phyloP scores from a whole-genome alignment of 1,140 invertebrate genomes.

The Zaprionus camerounensis region DNA sequence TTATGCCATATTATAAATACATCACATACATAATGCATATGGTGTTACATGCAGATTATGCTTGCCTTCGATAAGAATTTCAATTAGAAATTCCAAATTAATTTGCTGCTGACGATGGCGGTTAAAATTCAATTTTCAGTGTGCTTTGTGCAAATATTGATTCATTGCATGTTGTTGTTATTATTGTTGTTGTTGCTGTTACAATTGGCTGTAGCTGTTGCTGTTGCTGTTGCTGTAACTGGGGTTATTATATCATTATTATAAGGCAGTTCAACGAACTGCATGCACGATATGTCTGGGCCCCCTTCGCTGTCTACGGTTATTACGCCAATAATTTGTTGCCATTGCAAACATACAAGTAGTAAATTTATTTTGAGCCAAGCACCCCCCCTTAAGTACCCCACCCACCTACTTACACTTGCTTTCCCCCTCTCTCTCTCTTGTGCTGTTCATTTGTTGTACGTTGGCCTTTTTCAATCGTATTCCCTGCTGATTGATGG shows the following conservation, averaged over 20 bases:
- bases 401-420: neutral
- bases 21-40: neutral
- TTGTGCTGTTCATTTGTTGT: slow-evolving; percentile 8
- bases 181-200: slow-evolving; percentile 3
- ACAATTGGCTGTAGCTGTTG: neutral
- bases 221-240: slow-evolving; percentile 4
- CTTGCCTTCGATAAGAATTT: neutral
- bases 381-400: neutral
- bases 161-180: neutral
- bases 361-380: slow-evolving; percentile 19
- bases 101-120: neutral
- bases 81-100: slow-evolving; percentile 1
- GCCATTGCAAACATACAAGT: slow-evolving; percentile 23
- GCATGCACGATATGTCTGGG: slow-evolving; percentile 38
- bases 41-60: neutral
- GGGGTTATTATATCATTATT: slow-evolving; percentile 31
- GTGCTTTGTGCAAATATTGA: slow-evolving; percentile 5
- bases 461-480: slow-evolving; percentile 37
- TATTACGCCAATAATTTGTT: slow-evolving; percentile 50
- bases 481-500: slow-evolving; percentile 59
- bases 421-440: neutral
- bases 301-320: slow-evolving; percentile 25
- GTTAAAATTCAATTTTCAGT: neutral
- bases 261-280: slow-evolving; percentile 44
- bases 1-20: neutral